Base-by-base conservation (phyloP, 2,797 vertebrate species). In the Lepus oiostolus region DNA sequence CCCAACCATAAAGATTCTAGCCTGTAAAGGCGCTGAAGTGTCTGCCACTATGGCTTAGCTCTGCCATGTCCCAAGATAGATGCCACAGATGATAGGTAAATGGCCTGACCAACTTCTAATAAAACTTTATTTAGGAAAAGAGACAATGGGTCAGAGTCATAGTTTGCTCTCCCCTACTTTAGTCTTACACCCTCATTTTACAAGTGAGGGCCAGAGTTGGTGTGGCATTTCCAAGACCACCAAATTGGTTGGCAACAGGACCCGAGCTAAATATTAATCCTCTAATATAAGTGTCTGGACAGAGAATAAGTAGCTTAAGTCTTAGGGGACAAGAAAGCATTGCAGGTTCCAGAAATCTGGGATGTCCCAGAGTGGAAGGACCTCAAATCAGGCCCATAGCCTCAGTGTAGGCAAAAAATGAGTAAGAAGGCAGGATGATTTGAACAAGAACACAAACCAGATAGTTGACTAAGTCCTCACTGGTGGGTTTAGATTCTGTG, bases 401-500 rank as follows among this genome's bases (percentile, higher is more conserved):
- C 74, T 67, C 75, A 30, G 14, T 0, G 2, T 24, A 82, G 47
- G 28, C 47, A 77, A 54, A 54, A 24, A 22, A 16, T 58, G 4
- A 58, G 9, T 68, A 6, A 38, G 38, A 81, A 70, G 52, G 24
- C 26, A 70, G 50, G 22, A 42, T 77, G 63, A 47, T 63, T 8
- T 3, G 19, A 91, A 83, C 54, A 52, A 77, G 71, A 83, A 72
- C 70, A 80, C 42, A 47, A 12, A 28, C 21, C 38, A 72, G 21
- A 2, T 12, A 83, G 28, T 4, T 58, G 42, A 63, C 42, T 72
- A 5, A 65, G 52, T 90, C 42, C 52, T 71, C 63, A 72, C 30
- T 12, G 92, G 93, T 70, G 54, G 88, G 77, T 94, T 96, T 89
- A 89, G n/a, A 63, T 96, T 95, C 30, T 77, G 52, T 1, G 6